Percentiles rank a stretch among this genome's conserved stretches.
These are phyloP conservation scores for Cheilosia grossa DNA, from an alignment of 2,888 invertebrate species.

Conservation along the genomic window DNA sequence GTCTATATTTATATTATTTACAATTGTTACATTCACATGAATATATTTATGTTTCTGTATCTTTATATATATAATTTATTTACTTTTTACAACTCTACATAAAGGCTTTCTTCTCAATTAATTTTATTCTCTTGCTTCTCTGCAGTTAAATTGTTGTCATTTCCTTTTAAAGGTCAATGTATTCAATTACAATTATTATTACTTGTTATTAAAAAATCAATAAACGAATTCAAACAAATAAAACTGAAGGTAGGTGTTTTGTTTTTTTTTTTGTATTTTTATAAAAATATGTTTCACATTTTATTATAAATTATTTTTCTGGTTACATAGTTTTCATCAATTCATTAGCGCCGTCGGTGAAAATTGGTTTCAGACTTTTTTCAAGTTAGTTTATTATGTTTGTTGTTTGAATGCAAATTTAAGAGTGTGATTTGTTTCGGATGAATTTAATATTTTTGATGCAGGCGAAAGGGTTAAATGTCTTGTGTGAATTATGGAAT, in stretches of 20 bases:
- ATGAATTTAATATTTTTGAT: too few species aligned
- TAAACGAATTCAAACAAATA: not conserved
- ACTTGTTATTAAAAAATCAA: conserved; percentile 6
- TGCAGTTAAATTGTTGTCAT: not conserved
- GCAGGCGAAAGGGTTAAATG: too few species aligned
- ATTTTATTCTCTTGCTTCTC: conserved; percentile 13
- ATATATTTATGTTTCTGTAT: conserved; percentile 50
- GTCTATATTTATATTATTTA: conserved; percentile 67
- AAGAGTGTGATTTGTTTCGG: not conserved
- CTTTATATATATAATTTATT: conserved; percentile 58
- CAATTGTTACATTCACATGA: conserved; percentile 67
- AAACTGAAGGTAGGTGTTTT: conserved; percentile 27
- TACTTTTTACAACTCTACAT: conserved; percentile 71
- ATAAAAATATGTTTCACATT: conserved; percentile 36
- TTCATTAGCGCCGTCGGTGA: conserved; percentile 69
- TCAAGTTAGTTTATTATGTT: conserved; percentile 55
- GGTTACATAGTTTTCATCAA: conserved; percentile 35
- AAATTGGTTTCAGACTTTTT: conserved; percentile 70
- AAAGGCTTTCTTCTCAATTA: conserved; percentile 70
- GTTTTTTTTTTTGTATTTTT: conserved; percentile 11
- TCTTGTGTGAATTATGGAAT: too few species aligned
- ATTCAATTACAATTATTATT: not conserved
- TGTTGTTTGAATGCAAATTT: conserved; percentile 2
- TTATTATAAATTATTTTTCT: conserved; percentile 44
- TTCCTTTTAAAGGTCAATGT: conserved; percentile 30